Percentiles rank a stretch among this genome's conserved stretches.
Evolutionary conservation across 2,888 invertebrate species (phyloP).

Genomic region (Branchipolynoe longqiensis): DNA sequence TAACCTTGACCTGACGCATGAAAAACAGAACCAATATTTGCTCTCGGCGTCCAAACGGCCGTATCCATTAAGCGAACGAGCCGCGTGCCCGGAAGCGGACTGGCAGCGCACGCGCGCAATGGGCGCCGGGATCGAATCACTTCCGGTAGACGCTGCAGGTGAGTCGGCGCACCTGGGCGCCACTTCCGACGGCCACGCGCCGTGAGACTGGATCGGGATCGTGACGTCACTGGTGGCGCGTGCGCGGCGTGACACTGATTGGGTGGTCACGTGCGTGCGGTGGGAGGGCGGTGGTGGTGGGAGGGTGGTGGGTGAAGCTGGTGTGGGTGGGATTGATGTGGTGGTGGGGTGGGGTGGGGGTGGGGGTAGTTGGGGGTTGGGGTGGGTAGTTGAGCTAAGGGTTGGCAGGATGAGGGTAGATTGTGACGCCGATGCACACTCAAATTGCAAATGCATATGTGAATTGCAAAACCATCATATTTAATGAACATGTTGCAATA

Average conservation of each 20-base stretch:
- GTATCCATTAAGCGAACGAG: neutral
- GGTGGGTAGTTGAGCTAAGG: too few relatives aligned
- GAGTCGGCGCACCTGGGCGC: conserved; percentile 31
- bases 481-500: neutral
- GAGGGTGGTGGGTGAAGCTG: neutral
- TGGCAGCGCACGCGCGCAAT: neutral
- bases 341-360: neutral
- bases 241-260: conserved; percentile 28
- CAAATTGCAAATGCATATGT: too few relatives aligned
- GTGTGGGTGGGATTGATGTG: neutral
- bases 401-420: too few relatives aligned
- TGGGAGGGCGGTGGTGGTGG: neutral
- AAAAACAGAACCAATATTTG: neutral
- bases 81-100: neutral
- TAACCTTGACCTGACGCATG: neutral
- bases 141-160: conserved; percentile 40
- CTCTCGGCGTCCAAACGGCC: neutral
- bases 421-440: too few relatives aligned
- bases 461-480: neutral
- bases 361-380: neutral
- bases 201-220: conserved; percentile 12
- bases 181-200: conserved; percentile 24
- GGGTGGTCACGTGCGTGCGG: conserved; percentile 1
- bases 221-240: conserved; percentile 33
- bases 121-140: neutral